Evolutionary conservation across 2,888 invertebrate genomes (phyloP), one percentile per base, ranked within the genome.

Genomic region (Oligia fasciuncula): DNA sequence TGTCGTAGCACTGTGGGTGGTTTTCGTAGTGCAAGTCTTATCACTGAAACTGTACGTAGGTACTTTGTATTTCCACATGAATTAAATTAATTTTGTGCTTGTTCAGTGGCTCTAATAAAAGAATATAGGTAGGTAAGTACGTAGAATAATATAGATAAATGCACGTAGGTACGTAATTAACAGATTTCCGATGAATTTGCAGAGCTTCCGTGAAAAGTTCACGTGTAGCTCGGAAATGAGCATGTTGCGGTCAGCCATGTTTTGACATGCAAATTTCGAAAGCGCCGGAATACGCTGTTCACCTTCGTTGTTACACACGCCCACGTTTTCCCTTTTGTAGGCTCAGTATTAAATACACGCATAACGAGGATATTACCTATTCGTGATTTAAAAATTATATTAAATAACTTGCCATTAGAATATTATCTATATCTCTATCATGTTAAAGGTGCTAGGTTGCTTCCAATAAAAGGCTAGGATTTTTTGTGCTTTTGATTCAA

Each of bases 241-340:
- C 90, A 89, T 93, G 94, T 94, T 93, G 93, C 92, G 93, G 94
- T 93, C 91, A 91, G 91, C 91, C 86, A 89, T 90, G 93, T 93
- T 94, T 94, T 94, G 94, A 94, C 94, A 95, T 94, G 95, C 93
- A 94, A 94, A 94, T 94, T 92, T 89, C 91, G 90, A 87, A 85
- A 83, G 81, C 78, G 80, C 79, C 79, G 84, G 79, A 81, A 83
- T 76, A 77, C 81, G 82, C 75, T 81, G 71, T 78, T 85, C 86
- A 80, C 78, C 80, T 84, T 82, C 76, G 79, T 84, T 79, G 80
- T 86, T 81, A 79, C 82, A 85, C 73, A 82, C 81, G 73, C 86
- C 73, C 65, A 79, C 62, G 63, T 68, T 78, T 77, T 69, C 23
- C 29, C 66, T 79, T 82, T 79, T 70, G 73, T 76, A 70, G 67